Evolutionary conservation across 2,888 invertebrate genomes (phyloP), one percentile per base, ranked within the genome.

Genomic region (Blastobasis lacticolella): DNA sequence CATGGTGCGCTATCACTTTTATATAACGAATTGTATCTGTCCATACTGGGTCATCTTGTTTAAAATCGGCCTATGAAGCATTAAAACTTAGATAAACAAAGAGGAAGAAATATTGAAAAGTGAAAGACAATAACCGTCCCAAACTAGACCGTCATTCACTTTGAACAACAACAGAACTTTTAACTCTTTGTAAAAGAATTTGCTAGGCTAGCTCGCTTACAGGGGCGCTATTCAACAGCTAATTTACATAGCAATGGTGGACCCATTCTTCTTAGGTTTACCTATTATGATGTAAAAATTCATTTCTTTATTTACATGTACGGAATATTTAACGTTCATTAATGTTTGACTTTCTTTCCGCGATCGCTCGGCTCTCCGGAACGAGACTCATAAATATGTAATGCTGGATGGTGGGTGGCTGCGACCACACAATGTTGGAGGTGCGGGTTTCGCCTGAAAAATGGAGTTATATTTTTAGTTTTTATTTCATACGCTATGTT

Each of bases 321-420:
- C 75, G 70, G 82, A 85, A 87, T 85, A 83, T 83, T 81, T 75
- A 78, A 66, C 78, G 69, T 80, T 83, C 83, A 85, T 86, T 86
- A 86, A 86, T 86, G 77, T 86, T 86, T 81, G 78, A 85, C 75
- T 84, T 86, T 80, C 80, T 78, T 80, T 74, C 74, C 65, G 72
- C 78, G 78, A 83, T 83, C 73, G 71, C 63, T 53, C 61, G 59
- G 54, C 45, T 45, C 46, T 55, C 67, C 75, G 78, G 73, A 78
- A 81, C 79, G 79, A 75, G 78, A 68, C 79, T 87, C 86, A 87
- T 87, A 87, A 87, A 87, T 87, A 87, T 87, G 81, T 85, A 86
- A 81, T 76, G 71, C 70, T 65, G 60, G 23, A 23, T 23, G 42
- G 38, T 23, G 23, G 23, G 23, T 3, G 23, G 9, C 43, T 43